phyloP scores from a whole-genome alignment of 1,140 invertebrate genomes.

The Drosophila rufa region DNA sequence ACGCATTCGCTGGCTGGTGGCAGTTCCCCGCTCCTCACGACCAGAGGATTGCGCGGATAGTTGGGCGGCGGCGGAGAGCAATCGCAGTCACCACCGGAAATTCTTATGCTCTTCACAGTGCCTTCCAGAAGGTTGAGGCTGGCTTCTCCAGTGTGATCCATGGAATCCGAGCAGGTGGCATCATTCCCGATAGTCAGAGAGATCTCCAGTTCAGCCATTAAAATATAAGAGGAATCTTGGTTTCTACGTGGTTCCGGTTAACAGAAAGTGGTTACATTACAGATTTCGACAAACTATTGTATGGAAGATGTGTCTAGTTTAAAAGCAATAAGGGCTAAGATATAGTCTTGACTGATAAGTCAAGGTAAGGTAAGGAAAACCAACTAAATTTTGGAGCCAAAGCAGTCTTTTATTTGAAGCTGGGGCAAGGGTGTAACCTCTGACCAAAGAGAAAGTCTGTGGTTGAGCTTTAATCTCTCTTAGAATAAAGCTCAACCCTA shows the following conservation, averaged over 20 bases:
- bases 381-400: not conserved
- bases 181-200: not conserved
- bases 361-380: not conserved
- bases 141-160: no score
- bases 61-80: slow-evolving; percentile 9
- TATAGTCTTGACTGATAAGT: slow-evolving; percentile 12
- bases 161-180: not conserved
- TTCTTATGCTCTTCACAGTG: not conserved
- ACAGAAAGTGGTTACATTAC: slow-evolving; percentile 1
- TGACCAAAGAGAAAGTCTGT: not conserved
- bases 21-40: slow-evolving; percentile 12
- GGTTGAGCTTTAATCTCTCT: slow-evolving; percentile 1
- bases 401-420: slow-evolving; percentile 16
- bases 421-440: not conserved
- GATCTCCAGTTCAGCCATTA: not conserved
- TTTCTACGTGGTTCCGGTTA: not conserved
- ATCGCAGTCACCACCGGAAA: slow-evolving; percentile 1
- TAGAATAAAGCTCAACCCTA: not conserved
- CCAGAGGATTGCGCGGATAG: slow-evolving; percentile 22
- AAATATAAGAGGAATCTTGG: no score
- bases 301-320: not conserved
- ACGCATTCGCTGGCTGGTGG: not conserved
- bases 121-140: not conserved
- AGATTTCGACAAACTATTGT: not conserved
- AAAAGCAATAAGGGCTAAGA: not conserved